Evolutionary conservation across 2,888 invertebrate genomes (phyloP), one percentile per base, ranked within the genome.

Genomic region (Habrosyne pyritoides): DNA sequence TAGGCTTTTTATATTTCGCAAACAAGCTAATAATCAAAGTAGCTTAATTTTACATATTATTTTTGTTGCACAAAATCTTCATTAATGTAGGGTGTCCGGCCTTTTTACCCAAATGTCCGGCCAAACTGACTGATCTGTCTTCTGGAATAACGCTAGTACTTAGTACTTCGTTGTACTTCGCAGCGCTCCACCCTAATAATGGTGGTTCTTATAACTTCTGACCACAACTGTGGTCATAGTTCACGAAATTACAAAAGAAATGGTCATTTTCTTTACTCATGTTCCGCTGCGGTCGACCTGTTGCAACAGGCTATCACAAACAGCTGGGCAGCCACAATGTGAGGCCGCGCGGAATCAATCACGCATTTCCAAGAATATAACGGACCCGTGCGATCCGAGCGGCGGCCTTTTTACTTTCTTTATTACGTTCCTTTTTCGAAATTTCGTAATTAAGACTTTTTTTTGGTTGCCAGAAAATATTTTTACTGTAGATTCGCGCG

Each of bases 381-480:
- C 83, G 84, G 75, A 47, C 52, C 59, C 49, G 48, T 47, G 54
- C 56, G 53, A 59, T 53, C 61, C 54, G 56, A 62, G 54, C 63
- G 59, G 59, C 55, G 62, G 57, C 63, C 67, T 75, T 78, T 81
- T 75, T 75, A 75, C 81, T 80, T 83, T 83, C 80, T 78, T 81
- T 77, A 71, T 69, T 66, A 73, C 77, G 77, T 80, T 79, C 84
- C 80, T 81, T 83, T 82, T 86, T 79, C 77, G 79, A 83, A 83
- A 81, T 83, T 83, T 81, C 76, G 81, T 83, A 86, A 89, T 88
- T 87, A 87, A 81, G 74, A 76, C 65, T 75, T 78, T 84, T 86
- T 86, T 82, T 81, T 67, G 67, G 59, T 21, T 28, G 30, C 50
- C 49, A 49, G 49, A 76, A 73, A 70, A 68, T 65, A 66, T 73